Evolutionary conservation across 2,113 vertebrate species (phyloP), one percentile per base, ranked within the genome.

Genomic region (Pagrus major): DNA sequence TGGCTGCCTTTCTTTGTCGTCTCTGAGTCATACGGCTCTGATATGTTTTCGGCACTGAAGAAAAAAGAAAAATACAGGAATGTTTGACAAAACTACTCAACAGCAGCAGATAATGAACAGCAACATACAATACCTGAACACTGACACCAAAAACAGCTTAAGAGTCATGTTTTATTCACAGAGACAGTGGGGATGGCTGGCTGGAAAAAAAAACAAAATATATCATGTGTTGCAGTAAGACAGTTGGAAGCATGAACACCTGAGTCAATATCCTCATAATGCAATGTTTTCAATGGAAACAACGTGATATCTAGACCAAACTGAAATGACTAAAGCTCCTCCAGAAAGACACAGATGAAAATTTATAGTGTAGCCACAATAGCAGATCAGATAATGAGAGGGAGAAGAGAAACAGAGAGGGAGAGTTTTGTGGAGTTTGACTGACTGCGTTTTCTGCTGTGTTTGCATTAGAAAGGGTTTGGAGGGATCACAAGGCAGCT

Each of bases 391-490:
- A 92, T 90, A 85, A 91, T 88, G 86, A 93, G 85, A 90, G 81
- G 83, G 71, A 77, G 78, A 65, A 76, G 64, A 78, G 82, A 78
- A 85, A 83, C 54, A 70, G 65, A 72, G 58, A 72, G 67, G 33
- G 54, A 87, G 78, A 87, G 80, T 72, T 78, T 71, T 73, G 84
- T 14, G 41, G 79, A 75, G 76, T 86, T 89, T 68, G 79, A 89
- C 85, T 71, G 84, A 86, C 81, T 83, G 82, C 60, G 41, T 83
- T 93, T 90, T 90, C 74, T 92, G 91, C 90, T 86, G 89, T 92
- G 92, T 94, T 94, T 93, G 92, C 93, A 93, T 93, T 93, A 89
- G 91, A 92, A 89, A 87, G 87, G 85, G 80, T 88, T 92, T 90
- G 91, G 84, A 92, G 88, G 89, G 89, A 91, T 92, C 89, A 93